Conservation (phyloP, 30 jellyfish, hydroid and myxozoan species). For the Cassiopea andromeda region DNA sequence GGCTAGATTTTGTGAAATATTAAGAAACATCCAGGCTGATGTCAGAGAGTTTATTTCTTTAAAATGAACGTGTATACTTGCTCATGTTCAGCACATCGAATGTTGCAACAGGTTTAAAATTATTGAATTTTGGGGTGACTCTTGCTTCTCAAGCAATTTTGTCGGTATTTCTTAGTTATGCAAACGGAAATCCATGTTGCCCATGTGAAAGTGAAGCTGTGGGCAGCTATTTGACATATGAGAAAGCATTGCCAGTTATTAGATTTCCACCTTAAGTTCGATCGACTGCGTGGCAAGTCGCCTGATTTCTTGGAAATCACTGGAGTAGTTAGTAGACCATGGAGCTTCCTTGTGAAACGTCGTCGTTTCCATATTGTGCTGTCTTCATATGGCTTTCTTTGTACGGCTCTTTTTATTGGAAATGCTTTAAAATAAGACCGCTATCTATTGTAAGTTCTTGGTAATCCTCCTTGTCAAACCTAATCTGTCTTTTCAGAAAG, state of each 20-base stretch:
- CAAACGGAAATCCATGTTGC: background rate
- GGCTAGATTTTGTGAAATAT: no score
- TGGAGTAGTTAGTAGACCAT: no score
- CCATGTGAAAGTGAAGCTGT: background rate
- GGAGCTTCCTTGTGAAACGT: no score
- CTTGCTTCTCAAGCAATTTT: background rate
- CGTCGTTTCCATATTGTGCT: no score
- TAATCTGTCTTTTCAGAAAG: background rate
- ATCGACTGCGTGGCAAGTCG: no score
- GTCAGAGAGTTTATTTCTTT: no score
- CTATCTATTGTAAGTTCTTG: background rate
- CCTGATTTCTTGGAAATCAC: no score
- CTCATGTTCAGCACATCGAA: background rate
- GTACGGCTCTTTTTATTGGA: background rate
- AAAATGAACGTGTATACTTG: background rate
- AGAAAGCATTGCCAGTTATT: background rate
- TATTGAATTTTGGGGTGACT: background rate
- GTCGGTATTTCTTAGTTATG: background rate
- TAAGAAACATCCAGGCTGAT: no score
- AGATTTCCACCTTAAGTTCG: background rate
- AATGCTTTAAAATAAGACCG: background rate
- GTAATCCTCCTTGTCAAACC: background rate
- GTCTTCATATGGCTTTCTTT: no score
- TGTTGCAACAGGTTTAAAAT: background rate
- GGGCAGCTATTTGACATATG: background rate